Percentiles rank a stretch among this genome's conserved stretches.
These are phyloP conservation scores for Drosophila lacicola DNA, from an alignment of 2,888 invertebrate genomes.

Conservation along the genomic window DNA sequence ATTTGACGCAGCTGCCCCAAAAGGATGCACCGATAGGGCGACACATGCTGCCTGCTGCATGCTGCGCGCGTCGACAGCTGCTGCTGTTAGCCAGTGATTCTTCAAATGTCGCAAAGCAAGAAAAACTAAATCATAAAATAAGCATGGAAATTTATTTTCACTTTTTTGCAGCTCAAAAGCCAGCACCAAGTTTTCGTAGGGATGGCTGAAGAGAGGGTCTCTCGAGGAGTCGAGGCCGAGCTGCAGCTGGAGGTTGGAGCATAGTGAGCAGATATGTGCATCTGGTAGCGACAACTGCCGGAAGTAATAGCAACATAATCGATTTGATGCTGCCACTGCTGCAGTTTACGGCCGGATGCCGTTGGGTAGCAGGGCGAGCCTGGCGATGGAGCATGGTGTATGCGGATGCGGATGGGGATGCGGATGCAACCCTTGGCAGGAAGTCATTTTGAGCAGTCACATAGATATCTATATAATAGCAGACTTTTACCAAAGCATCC, in stretches of 20 bases:
- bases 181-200: slow-evolving; percentile 2
- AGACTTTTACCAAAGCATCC: slow-evolving; percentile 23
- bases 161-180: background rate
- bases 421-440: slow-evolving; percentile 48
- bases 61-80: slow-evolving; percentile 17
- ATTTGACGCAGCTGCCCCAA: slow-evolving; percentile 18
- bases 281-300: slow-evolving; percentile 71
- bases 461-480: slow-evolving; percentile 31
- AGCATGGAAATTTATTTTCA: slow-evolving; percentile 43
- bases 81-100: slow-evolving; percentile 4
- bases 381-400: background rate
- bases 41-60: slow-evolving; percentile 1
- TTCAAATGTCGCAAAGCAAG: slow-evolving; percentile 20
- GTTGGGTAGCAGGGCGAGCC: slow-evolving; percentile 11
- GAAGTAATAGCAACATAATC: slow-evolving; percentile 80
- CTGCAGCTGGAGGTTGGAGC: background rate
- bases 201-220: too few relatives aligned
- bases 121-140: slow-evolving; percentile 57
- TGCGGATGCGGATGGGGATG: background rate
- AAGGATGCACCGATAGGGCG: background rate
- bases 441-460: slow-evolving; percentile 71
- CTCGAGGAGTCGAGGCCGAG: background rate
- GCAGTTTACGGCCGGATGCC: slow-evolving; percentile 63
- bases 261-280: slow-evolving; percentile 43
- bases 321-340: slow-evolving; percentile 68